Conservation (phyloP, 1,140 invertebrate genomes). For the Drosophila ohnishii region DNA sequence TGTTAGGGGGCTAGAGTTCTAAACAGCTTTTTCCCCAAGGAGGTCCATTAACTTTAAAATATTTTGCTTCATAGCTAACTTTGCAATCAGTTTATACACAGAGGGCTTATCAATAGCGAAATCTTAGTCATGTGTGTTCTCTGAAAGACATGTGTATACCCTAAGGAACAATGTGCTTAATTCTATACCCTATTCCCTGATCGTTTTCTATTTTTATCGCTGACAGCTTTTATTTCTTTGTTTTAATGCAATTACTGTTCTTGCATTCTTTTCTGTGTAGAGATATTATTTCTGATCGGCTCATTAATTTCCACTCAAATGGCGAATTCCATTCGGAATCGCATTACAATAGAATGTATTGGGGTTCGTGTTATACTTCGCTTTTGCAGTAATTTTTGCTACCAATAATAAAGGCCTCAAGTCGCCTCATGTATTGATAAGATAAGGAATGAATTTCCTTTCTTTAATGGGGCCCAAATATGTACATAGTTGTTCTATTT, state of each 20-base stretch:
- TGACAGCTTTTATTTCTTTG: constrained; percentile 7
- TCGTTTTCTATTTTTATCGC: constrained; percentile 34
- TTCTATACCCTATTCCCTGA: constrained; percentile 11
- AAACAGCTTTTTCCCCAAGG: background rate
- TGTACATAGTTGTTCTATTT: constrained; percentile 23
- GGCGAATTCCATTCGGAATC: constrained; percentile 40
- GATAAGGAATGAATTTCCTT: constrained; percentile 22
- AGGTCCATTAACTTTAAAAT: background rate
- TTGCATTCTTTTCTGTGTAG: constrained; percentile 17
- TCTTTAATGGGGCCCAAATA: constrained; percentile 11
- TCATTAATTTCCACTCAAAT: constrained; percentile 33
- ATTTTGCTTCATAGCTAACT: background rate
- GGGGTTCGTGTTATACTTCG: constrained; percentile 6
- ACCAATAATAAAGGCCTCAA: constrained; percentile 12
- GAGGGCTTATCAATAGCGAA: constrained; percentile 24
- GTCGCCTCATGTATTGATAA: constrained; percentile 30
- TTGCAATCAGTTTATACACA: background rate
- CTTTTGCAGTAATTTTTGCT: constrained; percentile 6
- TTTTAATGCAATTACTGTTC: constrained; percentile 19
- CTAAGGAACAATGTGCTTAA: constrained; percentile 7
- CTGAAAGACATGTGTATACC: constrained; percentile 7
- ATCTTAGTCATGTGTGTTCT: constrained; percentile 19
- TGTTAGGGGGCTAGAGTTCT: background rate
- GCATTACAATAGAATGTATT: constrained; percentile 27
- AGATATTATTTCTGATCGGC: constrained; percentile 30